Evolutionary conservation across 2,888 invertebrate genomes (phyloP), one percentile per base, ranked within the genome.

Genomic region (Hemicrepidius hirtus): DNA sequence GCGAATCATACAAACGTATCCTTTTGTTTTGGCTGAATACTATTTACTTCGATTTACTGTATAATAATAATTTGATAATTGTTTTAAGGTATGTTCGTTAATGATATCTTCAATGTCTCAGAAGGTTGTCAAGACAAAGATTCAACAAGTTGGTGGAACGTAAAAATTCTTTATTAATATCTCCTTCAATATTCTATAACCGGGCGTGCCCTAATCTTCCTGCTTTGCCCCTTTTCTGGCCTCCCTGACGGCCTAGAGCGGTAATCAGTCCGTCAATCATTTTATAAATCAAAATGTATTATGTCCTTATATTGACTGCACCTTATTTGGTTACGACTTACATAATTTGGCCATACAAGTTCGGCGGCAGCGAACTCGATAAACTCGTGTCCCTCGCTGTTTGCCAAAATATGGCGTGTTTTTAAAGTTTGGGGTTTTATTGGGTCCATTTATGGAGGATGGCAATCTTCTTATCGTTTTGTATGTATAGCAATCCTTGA

Each of bases 361-460:
- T 55, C 35, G 16, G 6, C 16, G 18, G 16, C 16, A 16, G 55
- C 35, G 35, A 6, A 35, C 35, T 35, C 55, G 55, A 49, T 24
- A 49, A 55, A 55, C 55, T 35, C 18, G 32, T 18, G 55, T 55
- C 16, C 55, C 35, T 55, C 32, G 32, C 32, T 16, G 55, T 55
- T 53, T 55, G 32, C 55, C 49, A 55, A 55, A 55, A 55, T 55
- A 50, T 55, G 55, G 18, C 32, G 35, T n/a, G 16, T 28, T 35
- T 35, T 55, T 49, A 24, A 18, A 35, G 35, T 35, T 55, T 55
- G 12, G 55, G 50, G 55, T 35, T 55, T 28, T 55, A 55, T 55
- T 55, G 32, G 32, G 35, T 55, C 55, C 55, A 55, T 55, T 55
- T 55, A 55, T 55, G 32, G 55, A 35, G 16, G 3, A 37, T 12